Conservation (phyloP, 2,888 invertebrate species). For the Endomychus coccineus region DNA sequence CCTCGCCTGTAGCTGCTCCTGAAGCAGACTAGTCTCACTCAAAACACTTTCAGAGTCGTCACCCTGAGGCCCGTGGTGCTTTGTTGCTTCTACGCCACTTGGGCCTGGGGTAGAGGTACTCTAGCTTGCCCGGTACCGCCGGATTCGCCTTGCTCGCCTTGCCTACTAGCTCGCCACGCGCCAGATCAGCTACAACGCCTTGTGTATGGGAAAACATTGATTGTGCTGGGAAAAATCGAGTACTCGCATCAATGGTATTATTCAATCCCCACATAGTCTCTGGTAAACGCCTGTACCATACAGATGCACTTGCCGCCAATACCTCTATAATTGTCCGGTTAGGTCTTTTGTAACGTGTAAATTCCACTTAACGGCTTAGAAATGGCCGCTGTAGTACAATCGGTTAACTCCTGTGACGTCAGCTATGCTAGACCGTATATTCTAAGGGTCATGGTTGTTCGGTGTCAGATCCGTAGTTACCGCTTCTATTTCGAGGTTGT, state of each 20-base stretch:
- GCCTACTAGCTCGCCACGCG: slow-evolving; percentile 5
- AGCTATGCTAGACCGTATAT: too few species aligned
- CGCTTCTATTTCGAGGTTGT: too few species aligned
- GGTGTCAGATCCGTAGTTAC: too few species aligned
- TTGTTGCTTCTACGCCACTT: neutral
- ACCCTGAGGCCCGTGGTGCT: neutral
- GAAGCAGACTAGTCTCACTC: neutral
- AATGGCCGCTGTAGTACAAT: too few species aligned
- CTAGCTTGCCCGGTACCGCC: too few species aligned
- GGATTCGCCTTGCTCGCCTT: neutral
- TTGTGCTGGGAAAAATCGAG: slow-evolving; percentile 25
- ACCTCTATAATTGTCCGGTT: too few species aligned
- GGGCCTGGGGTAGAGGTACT: too few species aligned
- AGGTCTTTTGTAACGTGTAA: too few species aligned
- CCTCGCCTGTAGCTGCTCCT: slow-evolving; percentile 3
- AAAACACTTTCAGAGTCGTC: neutral
- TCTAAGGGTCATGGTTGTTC: too few species aligned
- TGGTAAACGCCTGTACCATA: slow-evolving; percentile 21
- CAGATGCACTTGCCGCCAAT: slow-evolving; percentile 24
- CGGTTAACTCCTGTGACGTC: too few species aligned
- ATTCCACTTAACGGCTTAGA: too few species aligned
- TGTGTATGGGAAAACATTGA: slow-evolving; percentile 23
- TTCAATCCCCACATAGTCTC: slow-evolving; percentile 30
- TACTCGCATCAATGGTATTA: slow-evolving; percentile 25
- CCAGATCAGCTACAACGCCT: slow-evolving; percentile 17